Conservation (phyloP, 2,888 invertebrate genomes). For the Punctoribates punctum region DNA sequence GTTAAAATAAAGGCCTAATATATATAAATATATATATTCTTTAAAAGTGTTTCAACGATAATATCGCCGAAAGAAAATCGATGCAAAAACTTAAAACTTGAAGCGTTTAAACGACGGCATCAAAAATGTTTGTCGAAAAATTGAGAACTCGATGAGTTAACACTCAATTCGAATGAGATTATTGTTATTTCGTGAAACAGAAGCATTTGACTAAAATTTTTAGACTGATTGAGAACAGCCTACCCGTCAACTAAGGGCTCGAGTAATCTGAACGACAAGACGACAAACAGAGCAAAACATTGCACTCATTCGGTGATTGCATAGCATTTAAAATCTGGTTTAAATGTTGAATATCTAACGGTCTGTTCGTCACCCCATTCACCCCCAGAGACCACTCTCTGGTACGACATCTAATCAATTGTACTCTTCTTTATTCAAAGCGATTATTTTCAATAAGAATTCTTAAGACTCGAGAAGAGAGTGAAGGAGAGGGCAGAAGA, state of each 20-base stretch:
- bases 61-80: too few relatives aligned
- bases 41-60: too few relatives aligned
- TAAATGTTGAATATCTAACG: constrained; percentile 18
- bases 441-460: constrained; percentile 5
- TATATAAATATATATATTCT: too few relatives aligned
- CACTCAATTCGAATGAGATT: constrained; percentile 3
- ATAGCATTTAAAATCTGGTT: constrained; percentile 23
- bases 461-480: not conserved
- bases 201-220: not conserved
- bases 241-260: constrained; percentile 14
- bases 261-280: constrained; percentile 1
- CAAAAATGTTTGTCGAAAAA: not conserved
- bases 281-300: constrained; percentile 34
- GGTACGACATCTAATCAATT: constrained; percentile 1
- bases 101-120: too few relatives aligned
- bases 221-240: not conserved
- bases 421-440: not conserved
- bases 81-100: too few relatives aligned
- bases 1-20: too few relatives aligned
- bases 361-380: constrained; percentile 11
- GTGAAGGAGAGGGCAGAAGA: not conserved
- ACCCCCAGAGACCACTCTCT: not conserved
- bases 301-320: constrained; percentile 24
- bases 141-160: not conserved
- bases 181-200: not conserved